Conservation (phyloP, 2,888 invertebrate genomes). For the Dione vanillae region DNA sequence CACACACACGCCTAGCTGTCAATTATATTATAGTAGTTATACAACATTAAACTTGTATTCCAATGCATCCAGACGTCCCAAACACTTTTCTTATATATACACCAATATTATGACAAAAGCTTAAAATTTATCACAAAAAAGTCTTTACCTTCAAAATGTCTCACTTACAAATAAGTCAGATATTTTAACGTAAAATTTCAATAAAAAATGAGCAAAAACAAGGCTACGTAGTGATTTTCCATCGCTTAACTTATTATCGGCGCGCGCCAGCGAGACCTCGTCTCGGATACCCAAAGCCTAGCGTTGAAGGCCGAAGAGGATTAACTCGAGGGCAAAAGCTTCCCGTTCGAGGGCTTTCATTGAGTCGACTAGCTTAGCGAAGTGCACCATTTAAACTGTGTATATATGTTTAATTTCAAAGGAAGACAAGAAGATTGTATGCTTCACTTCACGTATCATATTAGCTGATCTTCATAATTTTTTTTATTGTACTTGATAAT, state of each 20-base stretch:
- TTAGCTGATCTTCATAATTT: too few species aligned
- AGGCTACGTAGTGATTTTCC: background rate
- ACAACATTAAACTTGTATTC: too few species aligned
- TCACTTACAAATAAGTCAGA: background rate
- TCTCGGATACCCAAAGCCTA: slow-evolving; percentile 1
- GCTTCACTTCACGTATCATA: too few species aligned
- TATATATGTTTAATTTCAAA: too few species aligned
- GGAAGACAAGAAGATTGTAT: too few species aligned
- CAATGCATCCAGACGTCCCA: too few species aligned
- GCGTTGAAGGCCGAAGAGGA: background rate
- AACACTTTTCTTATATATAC: too few species aligned
- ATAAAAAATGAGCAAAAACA: background rate
- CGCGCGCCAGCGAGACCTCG: slow-evolving; percentile 1
- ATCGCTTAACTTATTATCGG: slow-evolving; percentile 6
- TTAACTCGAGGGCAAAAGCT: slow-evolving; percentile 1
- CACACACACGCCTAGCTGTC: too few species aligned
- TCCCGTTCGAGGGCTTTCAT: background rate
- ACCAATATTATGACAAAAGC: too few species aligned
- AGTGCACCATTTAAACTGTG: background rate
- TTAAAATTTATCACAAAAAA: too few species aligned
- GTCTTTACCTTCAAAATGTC: background rate
- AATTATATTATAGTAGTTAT: too few species aligned
- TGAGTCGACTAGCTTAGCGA: background rate
- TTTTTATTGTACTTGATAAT: too few species aligned
- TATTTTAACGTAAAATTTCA: background rate